These are phyloP conservation scores for Intellagama lesueurii DNA, from an alignment of 2,797 vertebrate species.

Conservation along the genomic window DNA sequence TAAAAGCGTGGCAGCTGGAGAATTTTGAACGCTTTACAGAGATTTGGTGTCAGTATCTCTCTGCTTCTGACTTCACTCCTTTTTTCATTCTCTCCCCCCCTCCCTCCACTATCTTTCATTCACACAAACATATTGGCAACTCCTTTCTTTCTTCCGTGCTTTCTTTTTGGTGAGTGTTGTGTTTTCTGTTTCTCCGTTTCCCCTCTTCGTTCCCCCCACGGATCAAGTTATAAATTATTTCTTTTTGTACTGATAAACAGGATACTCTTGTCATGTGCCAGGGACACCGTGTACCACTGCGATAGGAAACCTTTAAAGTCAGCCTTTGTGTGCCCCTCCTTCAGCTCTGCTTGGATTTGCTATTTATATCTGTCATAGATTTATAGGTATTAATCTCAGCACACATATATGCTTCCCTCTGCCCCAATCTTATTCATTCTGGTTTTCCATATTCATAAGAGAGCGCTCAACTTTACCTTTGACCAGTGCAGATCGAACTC, in stretches of 20 bases:
- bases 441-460: background rate
- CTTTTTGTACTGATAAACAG: slow-evolving; percentile 71
- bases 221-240: slow-evolving; percentile 77
- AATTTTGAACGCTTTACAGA: slow-evolving; percentile 95
- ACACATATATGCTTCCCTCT: slow-evolving; percentile 19
- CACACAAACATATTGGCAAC: slow-evolving; percentile 76
- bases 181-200: slow-evolving; percentile 70
- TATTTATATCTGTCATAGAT: slow-evolving; percentile 55
- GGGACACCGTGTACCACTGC: slow-evolving; percentile 50
- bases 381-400: slow-evolving; percentile 65
- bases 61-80: slow-evolving; percentile 77
- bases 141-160: slow-evolving; percentile 64
- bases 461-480: slow-evolving; percentile 45
- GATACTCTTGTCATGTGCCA: slow-evolving; percentile 69
- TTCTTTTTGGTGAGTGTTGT: slow-evolving; percentile 21
- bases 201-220: slow-evolving; percentile 68
- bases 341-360: slow-evolving; percentile 50
- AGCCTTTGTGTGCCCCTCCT: slow-evolving; percentile 56
- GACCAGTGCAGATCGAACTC: slow-evolving; percentile 7
- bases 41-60: slow-evolving; percentile 84
- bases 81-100: slow-evolving; percentile 72
- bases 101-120: slow-evolving; percentile 79
- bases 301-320: slow-evolving; percentile 64
- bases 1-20: slow-evolving; percentile 99
- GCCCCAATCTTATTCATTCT: slow-evolving; percentile 20